A percentile compares a stretch with the other conserved stretches of the same genome.
These are phyloP conservation scores for Sorex araneus DNA, from an alignment of 2,113 vertebrate genomes.

Conservation along the genomic window DNA sequence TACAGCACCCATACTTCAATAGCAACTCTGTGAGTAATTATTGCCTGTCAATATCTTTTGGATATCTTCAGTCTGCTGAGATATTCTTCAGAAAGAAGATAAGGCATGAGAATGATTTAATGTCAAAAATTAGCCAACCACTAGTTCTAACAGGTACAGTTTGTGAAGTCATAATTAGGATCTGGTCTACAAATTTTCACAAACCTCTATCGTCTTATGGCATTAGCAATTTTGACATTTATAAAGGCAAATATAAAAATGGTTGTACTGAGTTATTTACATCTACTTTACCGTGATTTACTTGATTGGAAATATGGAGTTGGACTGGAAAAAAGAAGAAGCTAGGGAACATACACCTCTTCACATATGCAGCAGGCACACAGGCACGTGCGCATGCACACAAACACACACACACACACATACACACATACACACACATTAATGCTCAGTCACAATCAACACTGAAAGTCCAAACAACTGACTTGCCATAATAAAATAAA, in stretches of 20 bases:
- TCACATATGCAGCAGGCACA: background rate
- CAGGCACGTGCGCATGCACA: background rate
- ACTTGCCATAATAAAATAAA: constrained; percentile 77
- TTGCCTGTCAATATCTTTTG: constrained; percentile 72
- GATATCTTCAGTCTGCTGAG: constrained; percentile 48
- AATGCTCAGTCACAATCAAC: background rate
- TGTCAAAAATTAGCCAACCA: background rate
- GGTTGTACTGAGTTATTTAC: constrained; percentile 58
- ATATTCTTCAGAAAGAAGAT: constrained; percentile 40
- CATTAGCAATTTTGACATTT: constrained; percentile 58
- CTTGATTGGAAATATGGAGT: background rate
- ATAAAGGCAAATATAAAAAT: constrained; percentile 75
- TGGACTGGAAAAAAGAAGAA: background rate
- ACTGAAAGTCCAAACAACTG: constrained; percentile 53
- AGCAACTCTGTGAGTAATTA: constrained; percentile 77
- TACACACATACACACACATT: background rate
- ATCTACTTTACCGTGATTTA: constrained; percentile 67
- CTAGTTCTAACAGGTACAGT: background rate
- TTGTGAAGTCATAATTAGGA: constrained; percentile 65
- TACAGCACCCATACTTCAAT: constrained; percentile 60
- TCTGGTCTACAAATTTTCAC: background rate
- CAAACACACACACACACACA: background rate
- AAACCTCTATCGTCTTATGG: background rate
- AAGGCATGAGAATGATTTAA: constrained; percentile 69
- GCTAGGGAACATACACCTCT: background rate